Evolutionary conservation across 2,888 invertebrate species (phyloP).

Genomic region (Tanytarsus gracilentus): DNA sequence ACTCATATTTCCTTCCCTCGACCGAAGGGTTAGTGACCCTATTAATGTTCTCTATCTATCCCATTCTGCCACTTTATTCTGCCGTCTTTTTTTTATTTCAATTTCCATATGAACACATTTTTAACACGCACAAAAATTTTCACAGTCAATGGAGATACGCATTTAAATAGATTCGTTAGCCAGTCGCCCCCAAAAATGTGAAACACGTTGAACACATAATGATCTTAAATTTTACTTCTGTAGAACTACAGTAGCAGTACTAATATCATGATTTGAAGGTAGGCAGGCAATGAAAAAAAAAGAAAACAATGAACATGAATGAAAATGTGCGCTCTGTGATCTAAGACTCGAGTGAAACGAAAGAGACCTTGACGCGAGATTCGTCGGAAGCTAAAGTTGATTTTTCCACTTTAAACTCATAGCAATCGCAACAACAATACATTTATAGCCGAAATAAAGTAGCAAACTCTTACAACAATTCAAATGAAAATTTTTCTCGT

Average conservation of each 20-base stretch:
- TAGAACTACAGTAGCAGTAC: background rate
- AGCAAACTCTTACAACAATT: background rate
- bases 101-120: background rate
- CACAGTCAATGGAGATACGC: background rate
- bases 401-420: background rate
- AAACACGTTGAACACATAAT: too few relatives aligned
- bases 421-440: background rate
- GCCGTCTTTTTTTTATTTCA: background rate
- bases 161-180: too few relatives aligned
- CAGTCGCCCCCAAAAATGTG: too few relatives aligned
- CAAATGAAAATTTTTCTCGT: too few relatives aligned
- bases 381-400: background rate
- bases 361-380: constrained; percentile 1
- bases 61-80: background rate
- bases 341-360: background rate
- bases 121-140: background rate
- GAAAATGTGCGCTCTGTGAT: background rate
- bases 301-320: background rate
- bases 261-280: background rate
- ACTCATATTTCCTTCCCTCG: constrained; percentile 11
- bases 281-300: background rate
- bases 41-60: background rate
- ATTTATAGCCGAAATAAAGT: background rate
- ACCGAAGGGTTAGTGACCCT: constrained; percentile 27
- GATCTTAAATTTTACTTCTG: background rate